Conservation (phyloP, 2,113 vertebrate species). For the Triplophysa rosa region DNA sequence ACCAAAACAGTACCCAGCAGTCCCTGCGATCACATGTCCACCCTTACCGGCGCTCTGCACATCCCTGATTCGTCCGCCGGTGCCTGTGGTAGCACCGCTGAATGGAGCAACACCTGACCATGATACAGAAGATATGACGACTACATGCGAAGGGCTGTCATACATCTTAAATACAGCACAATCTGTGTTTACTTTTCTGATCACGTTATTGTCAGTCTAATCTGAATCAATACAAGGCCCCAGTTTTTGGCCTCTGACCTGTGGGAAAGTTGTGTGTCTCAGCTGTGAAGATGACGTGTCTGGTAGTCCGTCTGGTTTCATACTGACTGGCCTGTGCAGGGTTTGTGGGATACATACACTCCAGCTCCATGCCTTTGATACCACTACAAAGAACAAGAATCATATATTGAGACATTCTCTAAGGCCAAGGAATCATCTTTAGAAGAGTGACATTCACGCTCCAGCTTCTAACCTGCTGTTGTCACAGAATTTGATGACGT, state of each 20-base stretch:
- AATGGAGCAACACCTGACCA: constrained; percentile 85
- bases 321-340: constrained; percentile 76
- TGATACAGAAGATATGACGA: not conserved
- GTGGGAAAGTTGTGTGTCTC: constrained; percentile 96
- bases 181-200: not conserved
- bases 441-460: not conserved
- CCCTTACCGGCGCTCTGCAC: constrained; percentile 86
- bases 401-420: not conserved
- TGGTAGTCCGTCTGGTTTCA: constrained; percentile 64
- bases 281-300: constrained; percentile 90
- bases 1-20: constrained; percentile 91
- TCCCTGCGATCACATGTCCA: constrained; percentile 88
- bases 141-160: not conserved
- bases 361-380: constrained; percentile 78
- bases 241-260: constrained; percentile 64
- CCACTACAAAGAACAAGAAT: constrained; percentile 70
- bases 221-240: not conserved
- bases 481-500: constrained; percentile 91
- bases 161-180: not conserved
- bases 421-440: not conserved
- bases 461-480: constrained; percentile 84
- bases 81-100: constrained; percentile 88
- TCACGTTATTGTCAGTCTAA: not conserved
- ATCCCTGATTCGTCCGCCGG: constrained; percentile 88
- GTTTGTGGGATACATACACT: constrained; percentile 76